Evolutionary conservation across 2,888 invertebrate genomes (phyloP), one percentile per base, ranked within the genome.

Genomic region (Timema podura): DNA sequence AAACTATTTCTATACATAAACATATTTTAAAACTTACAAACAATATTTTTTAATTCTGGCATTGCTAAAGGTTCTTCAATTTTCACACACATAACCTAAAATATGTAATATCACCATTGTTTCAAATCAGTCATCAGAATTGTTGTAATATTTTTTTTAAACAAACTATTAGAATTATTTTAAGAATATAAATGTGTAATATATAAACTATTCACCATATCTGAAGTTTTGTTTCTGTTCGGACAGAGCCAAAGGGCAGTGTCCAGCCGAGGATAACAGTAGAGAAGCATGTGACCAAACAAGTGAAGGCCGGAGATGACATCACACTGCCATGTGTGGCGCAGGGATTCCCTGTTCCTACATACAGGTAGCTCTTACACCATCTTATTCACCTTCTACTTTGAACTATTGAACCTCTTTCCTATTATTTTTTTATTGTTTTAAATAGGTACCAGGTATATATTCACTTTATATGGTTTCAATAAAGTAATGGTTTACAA

Each of bases 281-380:
- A 67, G 91, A 91, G 80, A 87, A 90, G 77, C 89, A 90, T 79
- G 85, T 87, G 76, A 85, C 86, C 75, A 85, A 89, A 71, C 86
- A 89, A 76, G 88, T 88, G 72, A 87, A 86, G 74, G 85, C 87
- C 72, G 91, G 92, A 51, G 90, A 89, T 73, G 90, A 90, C 79
- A 88, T 91, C 76, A 88, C 88, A 75, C 81, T 92, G 75, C 90
- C 92, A 64, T 92, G 92, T 81, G 90, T 89, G 48, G 91, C 92
- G 69, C 91, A 92, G 81, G 92, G 91, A 74, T 89, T 90, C 85
- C 92, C 92, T 6, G 89, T 91, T 72, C 92, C 92, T 71, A 88
- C 87, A 73, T 92, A 91, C 82, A 88, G 90, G 89, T 89, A 30
- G 30, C 3, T 30, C 30, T 30, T 30, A 30, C 30, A 30, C 30